Percentiles rank a stretch among this genome's conserved stretches.
Evolutionary conservation across 1,140 invertebrate genomes (phyloP).

Genomic region (Drosophila sp.): DNA sequence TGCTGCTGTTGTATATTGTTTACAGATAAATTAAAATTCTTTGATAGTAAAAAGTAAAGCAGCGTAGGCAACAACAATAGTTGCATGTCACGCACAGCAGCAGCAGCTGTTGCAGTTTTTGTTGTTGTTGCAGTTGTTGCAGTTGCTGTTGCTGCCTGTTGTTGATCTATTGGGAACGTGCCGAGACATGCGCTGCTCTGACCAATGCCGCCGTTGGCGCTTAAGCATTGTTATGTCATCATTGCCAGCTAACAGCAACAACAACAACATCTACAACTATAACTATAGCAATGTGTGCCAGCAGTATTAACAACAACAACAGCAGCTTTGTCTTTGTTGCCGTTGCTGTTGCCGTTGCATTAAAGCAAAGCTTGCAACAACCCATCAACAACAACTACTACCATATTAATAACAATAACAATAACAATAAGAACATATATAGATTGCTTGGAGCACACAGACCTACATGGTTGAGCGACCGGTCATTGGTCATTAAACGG

Average conservation of each 20-base stretch:
- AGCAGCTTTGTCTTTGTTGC: constrained; percentile 19
- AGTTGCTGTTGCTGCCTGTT: constrained; percentile 44
- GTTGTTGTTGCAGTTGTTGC: constrained; percentile 28
- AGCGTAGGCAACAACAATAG: constrained; percentile 46
- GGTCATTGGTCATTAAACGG: constrained; percentile 75
- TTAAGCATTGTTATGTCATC: constrained; percentile 82
- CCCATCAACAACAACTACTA: constrained; percentile 10
- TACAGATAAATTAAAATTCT: constrained; percentile 81
- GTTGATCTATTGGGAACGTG: constrained; percentile 81
- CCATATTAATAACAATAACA: constrained; percentile 18
- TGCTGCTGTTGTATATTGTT: constrained; percentile 60
- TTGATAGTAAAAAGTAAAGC: constrained; percentile 73
- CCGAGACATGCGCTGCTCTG: constrained; percentile 70
- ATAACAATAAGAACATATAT: constrained; percentile 31
- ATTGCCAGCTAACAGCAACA: constrained; percentile 66
- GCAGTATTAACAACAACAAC: not conserved
- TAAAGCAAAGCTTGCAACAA: constrained; percentile 24
- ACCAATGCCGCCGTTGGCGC: constrained; percentile 72
- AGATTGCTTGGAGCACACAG: constrained; percentile 37
- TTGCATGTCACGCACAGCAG: constrained; percentile 57
- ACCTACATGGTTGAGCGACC: constrained; percentile 63
- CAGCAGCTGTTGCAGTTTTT: constrained; percentile 31
- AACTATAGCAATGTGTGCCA: constrained; percentile 1
- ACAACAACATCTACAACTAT: constrained; percentile 34
- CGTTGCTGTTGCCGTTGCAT: constrained; percentile 8